A percentile compares a stretch with the other conserved stretches of the same genome.
Conservation (phyloP, 2,888 invertebrate species). For the Caenorhabditis doughertyi region DNA sequence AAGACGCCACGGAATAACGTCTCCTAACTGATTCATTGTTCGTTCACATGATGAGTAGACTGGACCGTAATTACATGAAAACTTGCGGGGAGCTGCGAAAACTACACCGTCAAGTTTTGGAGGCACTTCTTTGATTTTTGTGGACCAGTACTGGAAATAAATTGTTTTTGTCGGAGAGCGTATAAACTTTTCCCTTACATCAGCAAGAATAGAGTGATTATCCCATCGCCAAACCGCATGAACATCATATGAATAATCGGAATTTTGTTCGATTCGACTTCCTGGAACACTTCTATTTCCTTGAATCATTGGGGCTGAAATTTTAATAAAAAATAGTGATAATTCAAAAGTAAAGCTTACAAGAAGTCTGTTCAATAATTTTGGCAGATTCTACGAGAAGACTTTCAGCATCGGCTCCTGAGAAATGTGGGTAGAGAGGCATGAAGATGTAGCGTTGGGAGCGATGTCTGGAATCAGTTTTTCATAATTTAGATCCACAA, state of each 20-base stretch:
- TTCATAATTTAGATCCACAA: too few species aligned
- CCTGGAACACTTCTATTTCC: constrained; percentile 46
- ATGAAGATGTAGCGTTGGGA: constrained; percentile 57
- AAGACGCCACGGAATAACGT: constrained; percentile 71
- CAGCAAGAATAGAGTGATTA: constrained; percentile 68
- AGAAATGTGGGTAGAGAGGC: constrained; percentile 70
- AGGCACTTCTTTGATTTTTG: constrained; percentile 46
- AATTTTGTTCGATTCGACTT: constrained; percentile 63
- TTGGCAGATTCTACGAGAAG: constrained; percentile 53
- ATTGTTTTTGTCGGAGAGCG: too few species aligned
- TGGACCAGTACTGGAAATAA: constrained; percentile 67
- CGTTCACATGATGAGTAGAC: constrained; percentile 70
- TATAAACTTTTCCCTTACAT: constrained; percentile 54
- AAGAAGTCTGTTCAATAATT: constrained; percentile 41
- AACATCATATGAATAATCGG: constrained; percentile 66
- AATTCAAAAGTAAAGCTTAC: constrained; percentile 4
- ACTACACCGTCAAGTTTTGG: constrained; percentile 63
- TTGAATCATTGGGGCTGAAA: constrained; percentile 36
- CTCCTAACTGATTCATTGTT: constrained; percentile 58
- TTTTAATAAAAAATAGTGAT: neutral
- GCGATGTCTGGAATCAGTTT: constrained; percentile 47
- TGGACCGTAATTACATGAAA: constrained; percentile 48
- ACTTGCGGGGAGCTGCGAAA: constrained; percentile 66
- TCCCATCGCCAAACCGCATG: constrained; percentile 70
- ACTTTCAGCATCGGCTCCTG: constrained; percentile 46